Conservation (phyloP, 2,797 vertebrate genomes). For the Pseudochirops cupreus region DNA sequence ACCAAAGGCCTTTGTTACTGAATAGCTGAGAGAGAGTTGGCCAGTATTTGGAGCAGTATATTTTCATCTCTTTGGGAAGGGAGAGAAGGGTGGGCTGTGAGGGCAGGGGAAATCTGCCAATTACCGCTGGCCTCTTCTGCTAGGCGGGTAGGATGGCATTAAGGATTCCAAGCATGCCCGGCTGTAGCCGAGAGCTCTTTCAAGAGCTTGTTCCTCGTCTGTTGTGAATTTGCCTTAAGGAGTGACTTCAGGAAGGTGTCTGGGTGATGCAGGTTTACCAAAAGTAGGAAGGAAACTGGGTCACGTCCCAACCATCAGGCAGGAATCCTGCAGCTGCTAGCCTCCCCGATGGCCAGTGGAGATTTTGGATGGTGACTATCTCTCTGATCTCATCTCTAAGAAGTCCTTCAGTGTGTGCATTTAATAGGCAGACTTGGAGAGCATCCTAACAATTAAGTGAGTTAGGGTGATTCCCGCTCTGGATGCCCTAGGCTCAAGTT, state of each 20-base stretch:
- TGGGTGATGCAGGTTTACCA: not conserved
- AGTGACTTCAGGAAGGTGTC: constrained; percentile 4
- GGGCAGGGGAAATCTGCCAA: not conserved
- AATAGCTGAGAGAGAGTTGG: constrained; percentile 52
- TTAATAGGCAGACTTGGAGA: not conserved
- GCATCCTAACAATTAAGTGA: not conserved
- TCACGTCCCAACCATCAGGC: constrained; percentile 3
- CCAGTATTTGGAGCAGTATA: not conserved
- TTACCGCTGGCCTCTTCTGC: not conserved
- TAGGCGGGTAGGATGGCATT: not conserved
- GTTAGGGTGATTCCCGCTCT: not conserved
- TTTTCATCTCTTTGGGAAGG: not conserved
- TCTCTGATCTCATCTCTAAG: constrained; percentile 47
- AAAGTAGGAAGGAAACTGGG: constrained; percentile 42
- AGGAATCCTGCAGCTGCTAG: not conserved
- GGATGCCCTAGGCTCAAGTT: not conserved
- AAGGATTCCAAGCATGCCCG: not conserved
- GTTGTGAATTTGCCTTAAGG: not conserved
- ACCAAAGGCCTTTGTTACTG: constrained; percentile 35
- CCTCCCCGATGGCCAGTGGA: constrained; percentile 5
- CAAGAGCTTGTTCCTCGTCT: constrained; percentile 15
- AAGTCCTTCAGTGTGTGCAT: not conserved
- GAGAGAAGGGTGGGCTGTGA: not conserved
- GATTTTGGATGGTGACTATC: constrained; percentile 23
- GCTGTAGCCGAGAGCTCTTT: not conserved